phyloP scores from a whole-genome alignment of 1,140 invertebrate species.

The Ptiloglossa arizonensis region DNA sequence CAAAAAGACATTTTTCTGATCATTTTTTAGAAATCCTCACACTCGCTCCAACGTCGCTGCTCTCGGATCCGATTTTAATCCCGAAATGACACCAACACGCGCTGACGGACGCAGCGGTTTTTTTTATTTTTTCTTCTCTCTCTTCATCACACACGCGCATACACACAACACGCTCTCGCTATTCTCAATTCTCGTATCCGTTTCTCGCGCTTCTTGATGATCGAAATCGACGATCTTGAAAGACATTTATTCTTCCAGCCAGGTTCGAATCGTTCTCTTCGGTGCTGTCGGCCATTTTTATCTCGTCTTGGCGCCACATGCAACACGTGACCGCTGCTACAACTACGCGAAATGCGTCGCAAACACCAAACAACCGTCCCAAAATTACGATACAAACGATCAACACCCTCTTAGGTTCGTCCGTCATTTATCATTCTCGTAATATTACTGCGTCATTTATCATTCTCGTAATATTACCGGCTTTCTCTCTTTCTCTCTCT shows the following conservation, averaged over 20 bases:
- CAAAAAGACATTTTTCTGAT: constrained; percentile 67
- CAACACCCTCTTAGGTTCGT: not conserved
- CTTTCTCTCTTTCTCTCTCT: no score
- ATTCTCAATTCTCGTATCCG: not conserved
- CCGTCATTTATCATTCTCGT: no score
- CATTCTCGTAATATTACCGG: constrained; percentile 1
- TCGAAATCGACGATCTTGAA: constrained; percentile 17
- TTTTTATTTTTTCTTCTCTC: constrained; percentile 48
- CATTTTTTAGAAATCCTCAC: constrained; percentile 54
- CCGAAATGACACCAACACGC: constrained; percentile 22
- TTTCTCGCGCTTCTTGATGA: not conserved
- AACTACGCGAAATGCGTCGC: no score
- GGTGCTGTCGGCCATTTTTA: no score
- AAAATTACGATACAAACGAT: constrained; percentile 60
- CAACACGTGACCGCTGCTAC: no score
- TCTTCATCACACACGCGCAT: not conserved
- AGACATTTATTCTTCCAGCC: not conserved
- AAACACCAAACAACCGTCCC: constrained; percentile 32
- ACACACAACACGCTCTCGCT: no score
- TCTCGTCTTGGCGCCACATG: no score
- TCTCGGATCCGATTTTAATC: constrained; percentile 11
- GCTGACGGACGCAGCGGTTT: constrained; percentile 57
- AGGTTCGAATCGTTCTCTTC: not conserved
- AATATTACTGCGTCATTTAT: not conserved
- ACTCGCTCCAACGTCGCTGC: constrained; percentile 17